phyloP scores from a whole-genome alignment of 2,888 invertebrate genomes.

The Melanargia galathea region DNA sequence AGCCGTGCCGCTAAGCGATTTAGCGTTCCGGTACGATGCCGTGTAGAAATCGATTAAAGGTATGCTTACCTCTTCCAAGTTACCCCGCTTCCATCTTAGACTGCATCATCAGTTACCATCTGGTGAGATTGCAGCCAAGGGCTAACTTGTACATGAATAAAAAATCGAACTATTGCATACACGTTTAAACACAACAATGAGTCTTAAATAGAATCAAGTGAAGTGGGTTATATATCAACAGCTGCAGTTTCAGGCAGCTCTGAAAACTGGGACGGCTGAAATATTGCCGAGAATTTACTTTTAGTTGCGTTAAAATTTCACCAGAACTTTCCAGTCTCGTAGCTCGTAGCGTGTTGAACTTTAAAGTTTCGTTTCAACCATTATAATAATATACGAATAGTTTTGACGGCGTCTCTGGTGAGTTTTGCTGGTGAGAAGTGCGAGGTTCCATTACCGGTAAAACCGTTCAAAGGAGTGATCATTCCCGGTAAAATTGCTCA shows the following conservation, averaged over 20 bases:
- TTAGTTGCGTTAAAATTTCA: conserved; percentile 27
- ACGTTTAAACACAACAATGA: no score
- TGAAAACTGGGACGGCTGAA: conserved; percentile 23
- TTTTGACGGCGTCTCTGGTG: not conserved
- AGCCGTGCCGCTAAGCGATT: no score
- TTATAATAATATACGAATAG: not conserved
- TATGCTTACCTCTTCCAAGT: no score
- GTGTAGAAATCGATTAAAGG: no score
- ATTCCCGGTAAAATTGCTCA: no score
- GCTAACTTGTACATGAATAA: no score
- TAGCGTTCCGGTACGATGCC: no score
- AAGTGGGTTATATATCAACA: conserved; percentile 26
- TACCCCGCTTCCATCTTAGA: no score
- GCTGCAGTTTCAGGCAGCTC: conserved; percentile 24
- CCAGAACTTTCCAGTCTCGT: conserved; percentile 4
- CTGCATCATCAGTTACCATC: no score
- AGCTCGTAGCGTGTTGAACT: conserved; percentile 1
- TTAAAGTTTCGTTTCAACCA: not conserved
- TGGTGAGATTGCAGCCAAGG: no score
- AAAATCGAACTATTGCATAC: no score
- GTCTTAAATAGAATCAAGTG: conserved; percentile 12
- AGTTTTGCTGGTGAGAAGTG: not conserved
- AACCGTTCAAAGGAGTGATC: not conserved
- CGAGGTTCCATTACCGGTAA: not conserved
- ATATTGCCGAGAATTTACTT: conserved; percentile 32